Percentiles rank a stretch among this genome's conserved stretches.
phyloP scores from a whole-genome alignment of 2,888 invertebrate genomes.

The Tipula vernalis region DNA sequence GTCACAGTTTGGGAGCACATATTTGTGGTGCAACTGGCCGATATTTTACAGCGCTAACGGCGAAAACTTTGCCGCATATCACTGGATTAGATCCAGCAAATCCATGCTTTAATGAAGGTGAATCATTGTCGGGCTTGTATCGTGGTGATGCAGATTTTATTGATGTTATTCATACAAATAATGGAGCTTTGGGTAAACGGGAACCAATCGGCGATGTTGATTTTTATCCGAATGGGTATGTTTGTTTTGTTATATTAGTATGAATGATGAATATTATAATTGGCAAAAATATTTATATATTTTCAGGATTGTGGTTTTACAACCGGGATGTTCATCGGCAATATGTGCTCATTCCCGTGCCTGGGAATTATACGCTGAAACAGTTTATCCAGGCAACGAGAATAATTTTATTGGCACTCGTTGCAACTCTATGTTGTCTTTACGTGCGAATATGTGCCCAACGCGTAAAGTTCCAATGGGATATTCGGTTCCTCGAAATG shows the following conservation, averaged over 20 bases:
- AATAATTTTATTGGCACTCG: slow-evolving; percentile 12
- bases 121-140: slow-evolving; percentile 21
- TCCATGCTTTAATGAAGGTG: slow-evolving; percentile 21
- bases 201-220: slow-evolving; percentile 17
- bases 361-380: slow-evolving; percentile 15
- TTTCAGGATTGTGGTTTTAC: background rate
- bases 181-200: slow-evolving; percentile 19
- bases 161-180: slow-evolving; percentile 22
- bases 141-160: slow-evolving; percentile 33
- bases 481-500: background rate
- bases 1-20: slow-evolving; percentile 28
- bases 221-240: slow-evolving; percentile 16
- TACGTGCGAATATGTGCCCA: background rate
- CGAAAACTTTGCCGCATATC: slow-evolving; percentile 22
- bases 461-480: slow-evolving; percentile 11
- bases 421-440: slow-evolving; percentile 9
- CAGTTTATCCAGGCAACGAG: slow-evolving; percentile 13
- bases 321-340: slow-evolving; percentile 14
- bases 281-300: background rate
- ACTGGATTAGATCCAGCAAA: slow-evolving; percentile 31
- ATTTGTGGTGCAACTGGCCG: slow-evolving; percentile 30
- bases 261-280: background rate
- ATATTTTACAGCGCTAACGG: slow-evolving; percentile 25
- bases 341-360: slow-evolving; percentile 15
- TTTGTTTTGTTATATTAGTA: background rate